A percentile compares a stretch with the other conserved stretches of the same genome.
phyloP scores from a whole-genome alignment of 2,113 vertebrate genomes.

The Albula goreensis region DNA sequence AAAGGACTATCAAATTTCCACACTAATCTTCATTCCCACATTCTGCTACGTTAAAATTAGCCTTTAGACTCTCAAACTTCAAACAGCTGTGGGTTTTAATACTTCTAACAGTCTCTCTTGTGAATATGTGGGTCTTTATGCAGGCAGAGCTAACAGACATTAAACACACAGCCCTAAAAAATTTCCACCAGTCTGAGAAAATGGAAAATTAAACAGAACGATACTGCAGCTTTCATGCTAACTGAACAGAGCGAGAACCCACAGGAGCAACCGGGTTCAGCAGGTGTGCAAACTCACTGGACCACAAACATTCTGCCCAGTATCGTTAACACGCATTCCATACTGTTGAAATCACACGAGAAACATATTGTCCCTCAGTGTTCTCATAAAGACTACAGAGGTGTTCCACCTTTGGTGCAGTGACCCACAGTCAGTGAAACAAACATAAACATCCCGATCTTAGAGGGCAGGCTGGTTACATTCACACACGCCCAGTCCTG shows the following conservation, averaged over 20 bases:
- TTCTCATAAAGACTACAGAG: too few species aligned
- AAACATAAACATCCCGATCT: too few species aligned
- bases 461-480: too few species aligned
- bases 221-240: neutral
- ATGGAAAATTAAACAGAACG: neutral
- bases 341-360: neutral
- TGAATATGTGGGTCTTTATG: neutral
- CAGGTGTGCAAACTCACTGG: neutral
- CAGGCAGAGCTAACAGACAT: neutral
- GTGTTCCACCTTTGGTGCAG: too few species aligned
- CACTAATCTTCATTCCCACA: neutral
- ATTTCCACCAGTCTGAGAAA: neutral
- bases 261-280: neutral
- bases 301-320: neutral
- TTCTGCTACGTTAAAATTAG: neutral
- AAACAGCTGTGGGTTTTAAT: too few species aligned
- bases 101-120: neutral
- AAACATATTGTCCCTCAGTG: too few species aligned
- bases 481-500: too few species aligned
- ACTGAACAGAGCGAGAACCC: neutral
- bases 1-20: neutral
- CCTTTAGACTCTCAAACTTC: too few species aligned
- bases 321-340: neutral
- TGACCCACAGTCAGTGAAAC: too few species aligned
- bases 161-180: neutral